Evolutionary conservation across 2,888 invertebrate species (phyloP).

Genomic region (Palloptera scutellata): DNA sequence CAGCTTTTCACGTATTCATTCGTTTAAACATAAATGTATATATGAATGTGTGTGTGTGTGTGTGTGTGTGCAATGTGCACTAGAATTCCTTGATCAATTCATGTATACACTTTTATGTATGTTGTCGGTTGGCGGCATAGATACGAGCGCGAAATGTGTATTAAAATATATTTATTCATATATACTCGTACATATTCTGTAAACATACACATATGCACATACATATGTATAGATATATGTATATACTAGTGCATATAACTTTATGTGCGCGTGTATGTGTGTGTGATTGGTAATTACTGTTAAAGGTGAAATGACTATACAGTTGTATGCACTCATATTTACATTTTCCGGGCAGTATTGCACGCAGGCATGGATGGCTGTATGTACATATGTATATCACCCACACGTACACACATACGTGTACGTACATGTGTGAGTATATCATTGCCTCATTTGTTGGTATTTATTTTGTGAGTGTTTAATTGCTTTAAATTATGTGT

Average conservation of each 20-base stretch:
- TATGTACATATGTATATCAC: neutral
- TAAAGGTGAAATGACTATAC: neutral
- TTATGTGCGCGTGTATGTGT: neutral
- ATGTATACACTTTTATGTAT: neutral
- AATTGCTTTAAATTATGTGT: slow-evolving; percentile 48
- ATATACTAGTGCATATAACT: neutral
- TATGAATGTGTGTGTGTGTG: neutral
- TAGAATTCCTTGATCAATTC: neutral
- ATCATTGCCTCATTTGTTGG: slow-evolving; percentile 2
- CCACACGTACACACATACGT: neutral
- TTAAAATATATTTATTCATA: neutral
- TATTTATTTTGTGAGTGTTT: slow-evolving; percentile 45
- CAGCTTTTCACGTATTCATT: neutral
- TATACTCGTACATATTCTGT: neutral
- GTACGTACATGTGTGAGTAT: neutral
- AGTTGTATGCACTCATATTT: neutral
- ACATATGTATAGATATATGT: neutral
- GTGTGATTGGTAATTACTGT: neutral
- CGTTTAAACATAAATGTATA: no score
- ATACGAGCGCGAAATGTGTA: neutral
- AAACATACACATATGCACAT: neutral
- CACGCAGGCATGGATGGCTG: neutral
- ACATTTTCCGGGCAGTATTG: neutral
- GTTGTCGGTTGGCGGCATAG: neutral
- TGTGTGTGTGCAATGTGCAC: neutral